Conservation (phyloP, 2,797 vertebrate species). For the Echeneis naucrates region DNA sequence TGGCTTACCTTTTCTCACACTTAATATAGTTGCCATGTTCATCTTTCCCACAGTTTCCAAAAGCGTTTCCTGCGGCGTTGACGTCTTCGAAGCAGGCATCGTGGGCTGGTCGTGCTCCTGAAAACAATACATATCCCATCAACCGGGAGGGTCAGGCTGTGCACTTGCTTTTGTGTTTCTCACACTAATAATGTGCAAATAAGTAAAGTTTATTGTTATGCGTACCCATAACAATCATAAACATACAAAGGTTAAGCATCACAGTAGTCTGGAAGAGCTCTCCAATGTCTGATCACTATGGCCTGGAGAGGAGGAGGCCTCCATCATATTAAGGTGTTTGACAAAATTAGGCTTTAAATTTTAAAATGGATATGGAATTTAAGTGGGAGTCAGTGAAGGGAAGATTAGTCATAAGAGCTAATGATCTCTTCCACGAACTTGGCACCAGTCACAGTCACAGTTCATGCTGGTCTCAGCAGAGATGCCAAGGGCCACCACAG, state of each 20-base stretch:
- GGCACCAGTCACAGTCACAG: slow-evolving; percentile 5
- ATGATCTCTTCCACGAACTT: background rate
- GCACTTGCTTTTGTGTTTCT: background rate
- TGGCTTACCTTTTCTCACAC: slow-evolving; percentile 87
- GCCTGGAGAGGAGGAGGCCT: too few species aligned
- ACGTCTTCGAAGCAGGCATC: slow-evolving; percentile 92
- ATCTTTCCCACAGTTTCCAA: slow-evolving; percentile 93
- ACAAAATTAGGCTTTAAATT: too few species aligned
- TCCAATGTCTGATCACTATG: too few species aligned
- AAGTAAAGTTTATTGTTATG: too few species aligned
- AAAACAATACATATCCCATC: slow-evolving; percentile 25
- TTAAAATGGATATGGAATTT: too few species aligned
- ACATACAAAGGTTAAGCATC: too few species aligned
- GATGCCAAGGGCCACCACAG: background rate
- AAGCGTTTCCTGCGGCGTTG: slow-evolving; percentile 91
- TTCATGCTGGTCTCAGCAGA: background rate
- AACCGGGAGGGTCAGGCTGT: slow-evolving; percentile 8
- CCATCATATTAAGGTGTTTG: too few species aligned
- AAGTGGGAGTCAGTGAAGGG: too few species aligned
- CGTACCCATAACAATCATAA: too few species aligned
- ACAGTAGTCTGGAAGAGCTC: too few species aligned
- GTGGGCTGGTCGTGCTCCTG: slow-evolving; percentile 92
- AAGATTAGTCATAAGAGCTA: too few species aligned
- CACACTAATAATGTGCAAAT: background rate
- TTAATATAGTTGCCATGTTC: slow-evolving; percentile 86